Conservation (phyloP, 2,113 vertebrate genomes). For the Chloroceryle aenea region DNA sequence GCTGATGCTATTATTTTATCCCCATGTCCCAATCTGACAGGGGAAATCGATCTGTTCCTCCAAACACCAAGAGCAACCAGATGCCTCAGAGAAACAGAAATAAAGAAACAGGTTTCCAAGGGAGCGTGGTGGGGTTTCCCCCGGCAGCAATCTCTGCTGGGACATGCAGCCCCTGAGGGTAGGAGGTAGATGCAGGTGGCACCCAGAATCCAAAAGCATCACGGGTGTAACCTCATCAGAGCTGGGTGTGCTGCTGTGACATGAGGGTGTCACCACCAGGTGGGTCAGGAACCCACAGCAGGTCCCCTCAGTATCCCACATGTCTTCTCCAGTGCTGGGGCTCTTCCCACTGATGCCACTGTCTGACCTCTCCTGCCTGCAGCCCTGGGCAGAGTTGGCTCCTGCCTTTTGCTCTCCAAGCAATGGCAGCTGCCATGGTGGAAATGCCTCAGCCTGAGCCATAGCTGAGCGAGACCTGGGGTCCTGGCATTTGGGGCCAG, state of each 20-base stretch:
- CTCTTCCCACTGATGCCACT: neutral
- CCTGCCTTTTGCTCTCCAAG: neutral
- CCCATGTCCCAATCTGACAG: neutral
- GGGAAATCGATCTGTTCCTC: neutral
- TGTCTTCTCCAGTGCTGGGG: neutral
- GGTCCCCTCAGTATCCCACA: rapidly evolving
- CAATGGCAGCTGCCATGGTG: neutral
- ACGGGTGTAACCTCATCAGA: rapidly evolving
- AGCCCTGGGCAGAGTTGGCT: neutral
- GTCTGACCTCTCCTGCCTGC: neutral
- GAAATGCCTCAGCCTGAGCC: neutral
- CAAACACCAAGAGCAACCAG: neutral
- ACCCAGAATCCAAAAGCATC: neutral
- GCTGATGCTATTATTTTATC: neutral
- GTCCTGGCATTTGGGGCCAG: neutral
- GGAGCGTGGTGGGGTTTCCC: rapidly evolving
- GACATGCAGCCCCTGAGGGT: rapidly evolving
- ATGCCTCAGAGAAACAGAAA: neutral
- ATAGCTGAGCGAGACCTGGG: neutral
- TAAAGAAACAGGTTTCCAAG: neutral
- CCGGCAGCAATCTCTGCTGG: neutral
- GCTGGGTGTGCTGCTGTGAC: neutral
- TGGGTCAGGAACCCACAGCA: neutral
- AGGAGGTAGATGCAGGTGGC: neutral
- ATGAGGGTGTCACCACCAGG: rapidly evolving